Evolutionary conservation across 1,140 invertebrate species (phyloP).

Genomic region (Vollenhovia emeryi): DNA sequence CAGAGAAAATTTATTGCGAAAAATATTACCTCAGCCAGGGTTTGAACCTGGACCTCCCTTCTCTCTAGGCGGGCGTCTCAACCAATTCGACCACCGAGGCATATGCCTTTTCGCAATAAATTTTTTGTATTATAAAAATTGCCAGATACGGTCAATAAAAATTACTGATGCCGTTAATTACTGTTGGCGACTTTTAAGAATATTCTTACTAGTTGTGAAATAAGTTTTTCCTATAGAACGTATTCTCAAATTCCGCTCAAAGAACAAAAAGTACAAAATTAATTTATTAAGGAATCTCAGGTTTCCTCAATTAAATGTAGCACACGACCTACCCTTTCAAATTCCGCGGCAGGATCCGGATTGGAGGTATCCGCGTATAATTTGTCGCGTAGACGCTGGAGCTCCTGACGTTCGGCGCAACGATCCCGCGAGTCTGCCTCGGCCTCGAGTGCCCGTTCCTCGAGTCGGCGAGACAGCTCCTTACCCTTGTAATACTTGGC

Average conservation of each 20-base stretch:
- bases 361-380: constrained; percentile 92
- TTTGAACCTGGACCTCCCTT: too few species aligned
- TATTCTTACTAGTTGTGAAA: too few species aligned
- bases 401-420: constrained; percentile 95
- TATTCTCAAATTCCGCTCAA: not conserved
- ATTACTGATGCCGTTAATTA: too few species aligned
- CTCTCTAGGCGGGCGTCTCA: too few species aligned
- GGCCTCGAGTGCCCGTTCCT: constrained; percentile 96
- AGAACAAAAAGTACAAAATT: not conserved
- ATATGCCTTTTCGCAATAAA: too few species aligned
- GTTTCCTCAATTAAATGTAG: not conserved
- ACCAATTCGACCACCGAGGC: too few species aligned
- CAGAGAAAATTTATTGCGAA: too few species aligned
- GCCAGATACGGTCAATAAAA: too few species aligned
- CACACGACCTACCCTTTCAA: constrained; percentile 88
- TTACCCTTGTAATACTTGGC: constrained; percentile 98
- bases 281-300: not conserved
- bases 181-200: too few species aligned
- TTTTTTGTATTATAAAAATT: too few species aligned
- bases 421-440: constrained; percentile 96
- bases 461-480: constrained; percentile 94
- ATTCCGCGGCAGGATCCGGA: constrained; percentile 92
- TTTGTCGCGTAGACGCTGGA: constrained; percentile 94
- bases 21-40: too few species aligned
- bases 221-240: not conserved